Evolutionary conservation across 2,113 vertebrate species (phyloP).

Genomic region (Meleagris gallopavo): DNA sequence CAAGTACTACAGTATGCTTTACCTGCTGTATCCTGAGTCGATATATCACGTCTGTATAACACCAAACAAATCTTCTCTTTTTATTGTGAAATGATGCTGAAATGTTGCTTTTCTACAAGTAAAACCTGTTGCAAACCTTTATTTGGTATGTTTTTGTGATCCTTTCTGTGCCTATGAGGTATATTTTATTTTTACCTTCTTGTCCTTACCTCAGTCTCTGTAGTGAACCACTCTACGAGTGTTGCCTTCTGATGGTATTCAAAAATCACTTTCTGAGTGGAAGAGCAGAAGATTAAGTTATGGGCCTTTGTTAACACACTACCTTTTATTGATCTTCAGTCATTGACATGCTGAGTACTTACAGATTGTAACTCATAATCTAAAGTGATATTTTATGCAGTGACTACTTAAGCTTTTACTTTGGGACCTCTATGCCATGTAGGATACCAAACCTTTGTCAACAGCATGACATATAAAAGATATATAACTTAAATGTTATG

Average conservation of each 20-base stretch:
- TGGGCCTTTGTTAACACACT: neutral
- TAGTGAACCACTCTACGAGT: neutral
- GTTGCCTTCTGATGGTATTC: neutral
- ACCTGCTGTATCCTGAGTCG: neutral
- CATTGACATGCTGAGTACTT: neutral
- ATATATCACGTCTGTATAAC: neutral
- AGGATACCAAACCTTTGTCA: neutral
- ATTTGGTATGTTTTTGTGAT: neutral
- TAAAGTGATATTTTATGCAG: neutral
- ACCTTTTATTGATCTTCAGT: neutral
- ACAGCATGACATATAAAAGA: neutral
- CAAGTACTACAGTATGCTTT: neutral
- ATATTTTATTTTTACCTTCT: neutral
- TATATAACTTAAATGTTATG: neutral
- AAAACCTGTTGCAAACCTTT: slow-evolving; percentile 22
- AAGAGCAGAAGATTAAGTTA: neutral
- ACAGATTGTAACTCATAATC: neutral
- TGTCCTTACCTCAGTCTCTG: neutral
- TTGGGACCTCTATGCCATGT: neutral
- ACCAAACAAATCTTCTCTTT: neutral
- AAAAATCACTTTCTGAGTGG: neutral
- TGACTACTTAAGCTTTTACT: neutral
- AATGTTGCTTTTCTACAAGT: slow-evolving; percentile 17
- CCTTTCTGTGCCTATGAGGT: neutral
- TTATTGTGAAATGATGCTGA: neutral